These are phyloP conservation scores for Phasianus colchicus DNA, from an alignment of 2,113 vertebrate genomes.

Conservation along the genomic window DNA sequence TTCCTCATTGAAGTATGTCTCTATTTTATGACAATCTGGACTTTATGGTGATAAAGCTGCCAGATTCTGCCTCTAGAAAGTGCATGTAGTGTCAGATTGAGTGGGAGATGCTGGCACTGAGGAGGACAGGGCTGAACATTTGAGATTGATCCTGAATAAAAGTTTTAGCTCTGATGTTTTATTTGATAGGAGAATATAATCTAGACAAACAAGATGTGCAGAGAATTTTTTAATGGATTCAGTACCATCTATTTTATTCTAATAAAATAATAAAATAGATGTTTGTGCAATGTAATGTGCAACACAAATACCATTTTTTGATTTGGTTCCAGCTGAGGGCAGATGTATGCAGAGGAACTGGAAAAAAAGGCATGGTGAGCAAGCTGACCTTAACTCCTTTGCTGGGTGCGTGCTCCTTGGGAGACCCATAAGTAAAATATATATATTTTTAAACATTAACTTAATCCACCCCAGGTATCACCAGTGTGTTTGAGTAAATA, in stretches of 20 bases:
- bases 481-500: background rate
- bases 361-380: background rate
- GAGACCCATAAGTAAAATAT: background rate
- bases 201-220: background rate
- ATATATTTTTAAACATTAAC: background rate
- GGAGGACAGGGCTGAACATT: background rate
- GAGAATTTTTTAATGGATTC: background rate
- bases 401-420: background rate
- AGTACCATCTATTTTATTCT: background rate
- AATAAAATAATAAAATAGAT: slow-evolving; percentile 2
- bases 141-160: background rate
- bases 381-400: background rate
- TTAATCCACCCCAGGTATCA: background rate
- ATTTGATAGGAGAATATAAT: background rate
- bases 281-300: background rate
- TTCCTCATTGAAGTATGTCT: background rate
- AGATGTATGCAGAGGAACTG: background rate
- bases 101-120: background rate
- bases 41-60: background rate
- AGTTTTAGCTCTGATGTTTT: background rate
- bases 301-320: background rate
- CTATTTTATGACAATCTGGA: background rate
- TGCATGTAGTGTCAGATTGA: background rate
- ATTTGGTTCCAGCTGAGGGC: background rate
- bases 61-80: background rate